These are phyloP conservation scores for Sapayoa aenigma DNA, from an alignment of 2,113 vertebrate species.

Conservation along the genomic window DNA sequence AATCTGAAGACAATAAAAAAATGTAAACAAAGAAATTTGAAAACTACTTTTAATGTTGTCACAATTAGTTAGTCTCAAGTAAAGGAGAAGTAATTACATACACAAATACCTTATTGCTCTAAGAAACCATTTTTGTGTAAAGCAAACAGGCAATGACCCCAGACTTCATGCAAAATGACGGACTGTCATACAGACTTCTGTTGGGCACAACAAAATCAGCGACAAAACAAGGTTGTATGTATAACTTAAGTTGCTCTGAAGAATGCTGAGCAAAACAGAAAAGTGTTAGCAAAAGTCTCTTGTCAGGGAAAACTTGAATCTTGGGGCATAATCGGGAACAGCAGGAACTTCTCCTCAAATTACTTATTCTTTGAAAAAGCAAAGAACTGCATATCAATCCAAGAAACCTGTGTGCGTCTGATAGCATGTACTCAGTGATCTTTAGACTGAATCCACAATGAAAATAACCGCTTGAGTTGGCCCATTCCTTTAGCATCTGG, in stretches of 20 bases:
- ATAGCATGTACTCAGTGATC: background rate
- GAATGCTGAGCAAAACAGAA: background rate
- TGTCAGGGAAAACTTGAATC: background rate
- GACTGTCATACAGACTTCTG: background rate
- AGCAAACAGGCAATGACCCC: background rate
- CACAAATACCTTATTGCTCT: background rate
- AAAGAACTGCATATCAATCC: background rate
- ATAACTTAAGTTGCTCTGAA: background rate
- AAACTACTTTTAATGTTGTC: background rate
- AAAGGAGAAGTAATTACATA: background rate
- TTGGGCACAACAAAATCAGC: background rate
- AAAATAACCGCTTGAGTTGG: background rate
- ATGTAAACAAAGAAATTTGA: background rate
- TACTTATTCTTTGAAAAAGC: background rate
- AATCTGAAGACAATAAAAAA: background rate
- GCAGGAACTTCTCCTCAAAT: background rate
- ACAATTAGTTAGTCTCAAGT: background rate
- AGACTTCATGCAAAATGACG: background rate
- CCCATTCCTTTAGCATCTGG: background rate
- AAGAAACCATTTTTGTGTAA: background rate
- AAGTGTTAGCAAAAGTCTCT: background rate
- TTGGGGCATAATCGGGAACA: background rate
- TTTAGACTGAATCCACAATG: background rate
- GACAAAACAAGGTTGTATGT: background rate
- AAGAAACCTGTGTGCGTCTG: background rate